Conservation (phyloP, 2,797 vertebrate species). For the Aulostomus chinensis region DNA sequence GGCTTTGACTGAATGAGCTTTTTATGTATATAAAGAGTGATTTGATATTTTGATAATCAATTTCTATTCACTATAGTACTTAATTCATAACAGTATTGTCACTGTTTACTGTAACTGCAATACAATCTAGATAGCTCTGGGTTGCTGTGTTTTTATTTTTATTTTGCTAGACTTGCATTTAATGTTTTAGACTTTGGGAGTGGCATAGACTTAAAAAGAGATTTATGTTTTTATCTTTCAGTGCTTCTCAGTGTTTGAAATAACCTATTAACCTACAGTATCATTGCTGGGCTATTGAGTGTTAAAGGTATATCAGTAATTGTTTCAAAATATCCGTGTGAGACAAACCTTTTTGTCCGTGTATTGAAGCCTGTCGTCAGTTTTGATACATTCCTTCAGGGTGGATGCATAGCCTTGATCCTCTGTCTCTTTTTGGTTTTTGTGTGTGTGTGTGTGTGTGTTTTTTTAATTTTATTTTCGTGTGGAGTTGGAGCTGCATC, state of each 20-base stretch:
- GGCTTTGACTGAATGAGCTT: conserved; percentile 84
- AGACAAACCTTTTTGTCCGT: conserved; percentile 76
- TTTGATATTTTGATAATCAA: conserved; percentile 90
- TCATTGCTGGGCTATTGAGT: conserved; percentile 89
- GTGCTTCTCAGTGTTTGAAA: conserved; percentile 92
- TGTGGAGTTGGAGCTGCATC: conserved; percentile 60
- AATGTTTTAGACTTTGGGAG: conserved; percentile 83
- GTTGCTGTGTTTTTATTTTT: conserved; percentile 82
- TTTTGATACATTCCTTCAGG: conserved; percentile 99
- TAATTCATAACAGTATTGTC: conserved; percentile 90
- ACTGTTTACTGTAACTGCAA: conserved; percentile 93
- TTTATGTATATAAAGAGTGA: conserved; percentile 88
- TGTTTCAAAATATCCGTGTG: conserved; percentile 87
- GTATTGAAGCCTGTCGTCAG: conserved; percentile 86
- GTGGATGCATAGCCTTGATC: conserved; percentile 76
- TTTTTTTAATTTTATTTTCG: conserved; percentile 34
- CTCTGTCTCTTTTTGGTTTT: conserved; percentile 67
- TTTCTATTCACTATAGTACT: conserved; percentile 89
- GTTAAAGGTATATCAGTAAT: conserved; percentile 90
- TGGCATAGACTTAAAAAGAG: conserved; percentile 82
- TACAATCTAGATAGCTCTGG: conserved; percentile 88
- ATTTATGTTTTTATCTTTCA: conserved; percentile 87
- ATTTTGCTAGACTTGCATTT: conserved; percentile 73
- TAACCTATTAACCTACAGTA: conserved; percentile 71
- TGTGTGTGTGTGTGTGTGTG: conserved; percentile 57